phyloP scores from a whole-genome alignment of 2,797 vertebrate species.

The Muraenolepis orangiensis region DNA sequence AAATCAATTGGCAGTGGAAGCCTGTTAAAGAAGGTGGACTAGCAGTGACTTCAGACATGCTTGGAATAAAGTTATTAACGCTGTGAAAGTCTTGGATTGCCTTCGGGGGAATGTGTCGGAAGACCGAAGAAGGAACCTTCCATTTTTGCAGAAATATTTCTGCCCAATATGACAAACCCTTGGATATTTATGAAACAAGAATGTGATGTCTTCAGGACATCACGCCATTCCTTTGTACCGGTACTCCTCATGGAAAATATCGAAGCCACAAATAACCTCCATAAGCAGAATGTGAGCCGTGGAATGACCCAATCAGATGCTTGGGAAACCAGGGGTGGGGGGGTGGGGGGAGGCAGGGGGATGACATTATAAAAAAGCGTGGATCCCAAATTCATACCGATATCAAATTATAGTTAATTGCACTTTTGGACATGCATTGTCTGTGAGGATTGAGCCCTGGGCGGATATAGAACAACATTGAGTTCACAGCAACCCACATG shows the following conservation, averaged over 20 bases:
- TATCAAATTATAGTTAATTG: conserved; percentile 19
- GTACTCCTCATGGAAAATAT: not conserved
- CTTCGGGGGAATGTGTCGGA: not conserved
- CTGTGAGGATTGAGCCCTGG: conserved; percentile 20
- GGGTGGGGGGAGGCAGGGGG: not conserved
- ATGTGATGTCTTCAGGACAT: too few species aligned
- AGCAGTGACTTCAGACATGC: not conserved
- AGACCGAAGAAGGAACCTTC: not conserved
- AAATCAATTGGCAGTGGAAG: not conserved
- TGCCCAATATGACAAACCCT: not conserved
- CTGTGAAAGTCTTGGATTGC: not conserved
- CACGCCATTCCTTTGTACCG: not conserved
- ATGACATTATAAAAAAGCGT: not conserved
- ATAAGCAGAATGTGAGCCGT: not conserved
- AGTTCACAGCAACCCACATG: conserved; percentile 53
- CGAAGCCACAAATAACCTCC: not conserved
- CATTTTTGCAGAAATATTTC: not conserved
- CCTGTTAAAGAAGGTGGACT: not conserved
- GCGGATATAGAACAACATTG: conserved; percentile 36
- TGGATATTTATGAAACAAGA: too few species aligned
- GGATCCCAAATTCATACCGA: conserved; percentile 11
- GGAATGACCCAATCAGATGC: not conserved
- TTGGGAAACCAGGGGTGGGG: not conserved
- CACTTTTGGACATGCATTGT: conserved; percentile 19
- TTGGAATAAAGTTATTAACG: not conserved